phyloP scores from a whole-genome alignment of 2,113 vertebrate species.

The Dolichotis patagonum region DNA sequence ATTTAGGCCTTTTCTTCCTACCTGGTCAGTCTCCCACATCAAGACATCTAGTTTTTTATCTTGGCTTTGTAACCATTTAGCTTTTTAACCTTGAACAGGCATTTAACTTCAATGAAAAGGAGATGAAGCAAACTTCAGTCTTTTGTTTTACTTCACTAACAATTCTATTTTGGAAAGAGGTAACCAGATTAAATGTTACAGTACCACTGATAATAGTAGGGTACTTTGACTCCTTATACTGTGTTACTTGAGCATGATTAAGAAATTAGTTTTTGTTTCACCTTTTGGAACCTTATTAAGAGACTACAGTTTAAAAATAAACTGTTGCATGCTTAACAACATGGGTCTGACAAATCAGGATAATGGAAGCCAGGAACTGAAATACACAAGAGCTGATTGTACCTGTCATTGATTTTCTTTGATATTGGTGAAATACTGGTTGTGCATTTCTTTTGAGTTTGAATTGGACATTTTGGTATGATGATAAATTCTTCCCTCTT shows the following conservation, averaged over 20 bases:
- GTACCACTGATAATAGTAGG: not conserved
- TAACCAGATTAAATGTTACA: not conserved
- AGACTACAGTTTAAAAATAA: constrained; percentile 16
- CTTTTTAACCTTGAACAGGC: not conserved
- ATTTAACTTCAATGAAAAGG: not conserved
- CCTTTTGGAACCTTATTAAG: not conserved
- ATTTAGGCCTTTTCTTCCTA: not conserved
- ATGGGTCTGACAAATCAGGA: not conserved
- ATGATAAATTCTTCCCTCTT: not conserved
- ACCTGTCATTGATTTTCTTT: not conserved
- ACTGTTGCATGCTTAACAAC: not conserved
- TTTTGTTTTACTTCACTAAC: not conserved
- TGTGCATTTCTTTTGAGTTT: not conserved
- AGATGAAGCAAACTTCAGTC: not conserved
- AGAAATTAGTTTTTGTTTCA: not conserved
- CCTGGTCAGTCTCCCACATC: not conserved
- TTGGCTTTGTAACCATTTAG: not conserved
- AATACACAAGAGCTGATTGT: rapidly evolving
- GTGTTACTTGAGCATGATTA: not conserved
- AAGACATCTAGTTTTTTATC: not conserved
- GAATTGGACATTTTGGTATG: not conserved
- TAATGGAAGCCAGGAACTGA: not conserved
- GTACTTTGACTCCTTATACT: not conserved
- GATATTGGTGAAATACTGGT: not conserved
- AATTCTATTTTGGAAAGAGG: not conserved